Conservation (phyloP, 2,797 vertebrate species). For the Intellagama lesueurii region DNA sequence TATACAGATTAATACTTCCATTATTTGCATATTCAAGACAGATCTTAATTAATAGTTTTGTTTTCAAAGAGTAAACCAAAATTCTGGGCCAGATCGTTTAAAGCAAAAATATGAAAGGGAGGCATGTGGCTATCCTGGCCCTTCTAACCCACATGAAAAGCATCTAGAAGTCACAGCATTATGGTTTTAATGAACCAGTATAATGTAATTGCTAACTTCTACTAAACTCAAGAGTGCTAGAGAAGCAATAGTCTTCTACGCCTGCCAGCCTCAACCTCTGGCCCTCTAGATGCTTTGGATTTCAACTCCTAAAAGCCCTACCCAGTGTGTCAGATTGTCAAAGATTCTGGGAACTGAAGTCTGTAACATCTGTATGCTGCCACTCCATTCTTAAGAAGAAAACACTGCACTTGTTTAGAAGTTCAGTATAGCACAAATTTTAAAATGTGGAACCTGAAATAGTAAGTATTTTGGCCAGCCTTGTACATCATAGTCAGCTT, state of each 20-base stretch:
- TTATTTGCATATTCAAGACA: rapidly evolving
- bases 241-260: not conserved
- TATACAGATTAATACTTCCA: not conserved
- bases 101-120: not conserved
- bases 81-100: not conserved
- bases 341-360: too few relatives aligned
- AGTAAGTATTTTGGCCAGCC: not conserved
- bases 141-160: not conserved
- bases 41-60: not conserved
- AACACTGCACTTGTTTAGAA: not conserved
- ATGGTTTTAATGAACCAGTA: not conserved
- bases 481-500: not conserved
- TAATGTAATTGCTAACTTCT: not conserved
- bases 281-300: too few relatives aligned
- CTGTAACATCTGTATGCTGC: too few relatives aligned
- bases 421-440: not conserved
- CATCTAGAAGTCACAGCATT: not conserved
- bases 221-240: not conserved
- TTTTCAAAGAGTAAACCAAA: not conserved
- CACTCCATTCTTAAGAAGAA: not conserved
- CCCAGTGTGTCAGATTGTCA: too few relatives aligned
- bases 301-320: too few relatives aligned
- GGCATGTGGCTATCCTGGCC: not conserved
- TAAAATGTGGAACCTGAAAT: not conserved
- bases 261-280: too few relatives aligned